Conservation (phyloP, 2,797 vertebrate genomes). For the Labroides dimidiatus region DNA sequence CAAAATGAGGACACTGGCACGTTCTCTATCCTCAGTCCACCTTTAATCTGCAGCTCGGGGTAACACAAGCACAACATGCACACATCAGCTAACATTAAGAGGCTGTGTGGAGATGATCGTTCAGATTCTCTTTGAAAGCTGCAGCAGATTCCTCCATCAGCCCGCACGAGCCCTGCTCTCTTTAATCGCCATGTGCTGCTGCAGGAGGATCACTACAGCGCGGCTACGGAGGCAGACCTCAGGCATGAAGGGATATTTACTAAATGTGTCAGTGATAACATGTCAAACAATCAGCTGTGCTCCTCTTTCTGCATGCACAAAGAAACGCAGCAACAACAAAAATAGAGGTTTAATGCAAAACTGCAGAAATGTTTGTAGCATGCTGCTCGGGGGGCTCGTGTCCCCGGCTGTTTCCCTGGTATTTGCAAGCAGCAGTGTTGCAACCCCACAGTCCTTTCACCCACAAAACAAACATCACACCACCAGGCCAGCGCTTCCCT, state of each 20-base stretch:
- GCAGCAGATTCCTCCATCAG: not conserved
- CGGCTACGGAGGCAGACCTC: too few relatives aligned
- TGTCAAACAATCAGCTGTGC: too few relatives aligned
- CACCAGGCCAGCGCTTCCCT: not conserved
- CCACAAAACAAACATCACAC: conserved; percentile 2
- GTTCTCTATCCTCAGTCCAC: not conserved
- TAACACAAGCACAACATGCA: not conserved
- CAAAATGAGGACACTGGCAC: conserved; percentile 8
- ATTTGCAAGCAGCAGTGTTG: conserved; percentile 9
- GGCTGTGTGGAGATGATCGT: not conserved
- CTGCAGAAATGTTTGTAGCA: not conserved
- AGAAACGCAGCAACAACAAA: not conserved
- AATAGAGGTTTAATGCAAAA: not conserved
- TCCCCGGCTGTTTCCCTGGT: not conserved
- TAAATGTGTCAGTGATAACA: too few relatives aligned
- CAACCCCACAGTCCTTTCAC: conserved; percentile 18
- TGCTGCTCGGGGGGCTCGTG: not conserved
- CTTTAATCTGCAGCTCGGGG: not conserved
- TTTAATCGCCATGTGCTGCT: not conserved
- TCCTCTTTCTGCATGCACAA: too few relatives aligned
- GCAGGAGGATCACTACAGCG: not conserved
- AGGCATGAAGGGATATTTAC: too few relatives aligned
- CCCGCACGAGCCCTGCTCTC: not conserved
- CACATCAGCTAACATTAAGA: not conserved
- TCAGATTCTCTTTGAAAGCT: not conserved